Base-by-base conservation (phyloP, 2,113 vertebrate species). In the Notothenia rossii region DNA sequence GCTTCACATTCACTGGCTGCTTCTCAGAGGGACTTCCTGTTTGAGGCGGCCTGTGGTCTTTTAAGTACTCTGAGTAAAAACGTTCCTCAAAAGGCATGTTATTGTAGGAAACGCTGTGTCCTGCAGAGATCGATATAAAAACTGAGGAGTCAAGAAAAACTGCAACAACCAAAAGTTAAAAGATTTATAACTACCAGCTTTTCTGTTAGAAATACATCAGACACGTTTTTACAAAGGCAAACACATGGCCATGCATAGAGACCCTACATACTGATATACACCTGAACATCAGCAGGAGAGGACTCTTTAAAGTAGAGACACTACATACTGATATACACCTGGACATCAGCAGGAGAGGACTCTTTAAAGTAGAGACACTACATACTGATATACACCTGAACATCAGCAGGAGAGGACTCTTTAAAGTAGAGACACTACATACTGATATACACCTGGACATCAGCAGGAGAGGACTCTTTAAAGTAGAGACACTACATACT, bases 21-120 rank as follows among this genome's bases (percentile, higher is more conserved):
- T 22, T 61, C 10, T 65, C 61, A 65, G 29, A n/a, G 4, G 17
- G 40, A 53, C 56, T 71, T 55, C 25, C 59, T 25, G 63, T 61
- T 48, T 17, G 13, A 36, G 33, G 70, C 62, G 36, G 49, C 36
- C 18, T 5, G 10, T 17, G 72, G 59, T 45, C 53, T 55, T 20
- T 17, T 60, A 10, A 56, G 9, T 4, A 20, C 29, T 54, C 66
- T 43, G 45, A 3, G 29, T 5, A 7, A n/a, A 63, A 22, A 45
- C 18, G 71, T 46, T 48, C 54, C 40, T 40, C 46, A 46, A 11
- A 4, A 50, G 33, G 53, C 59, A 18, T 48, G 45, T 65, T 59
- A 33, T 40, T 51, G 36, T 20, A 64, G 12, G 20, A 43, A 17
- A 73, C 10, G 71, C 29, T 53, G 69, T 36, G 48, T 49, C 12